Base-by-base conservation (phyloP, 2,113 vertebrate genomes). In the Calyptomena viridis region DNA sequence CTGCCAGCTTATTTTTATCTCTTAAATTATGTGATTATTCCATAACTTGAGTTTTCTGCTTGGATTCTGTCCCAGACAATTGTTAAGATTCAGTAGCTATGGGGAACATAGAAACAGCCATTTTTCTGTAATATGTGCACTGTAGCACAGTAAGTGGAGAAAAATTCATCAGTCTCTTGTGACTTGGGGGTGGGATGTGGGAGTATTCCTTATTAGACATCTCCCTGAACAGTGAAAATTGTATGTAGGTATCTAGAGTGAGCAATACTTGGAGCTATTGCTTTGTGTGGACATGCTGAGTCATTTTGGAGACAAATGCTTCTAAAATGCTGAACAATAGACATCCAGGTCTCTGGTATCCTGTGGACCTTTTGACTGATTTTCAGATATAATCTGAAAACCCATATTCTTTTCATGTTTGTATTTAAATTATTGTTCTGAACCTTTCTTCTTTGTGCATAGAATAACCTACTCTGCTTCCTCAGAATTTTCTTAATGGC, bases 1-100 rank as follows among this genome's bases (percentile, higher is more conserved):
- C 69, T 91, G 62, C 7, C 37, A 62, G 49, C 59, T 84, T 95
- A 95, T 95, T 95, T 94, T 96, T 95, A 55, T 92, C 86, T 77
- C 60, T 74, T 84, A 93, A 93, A 93, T 94, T 93, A 96, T 71
- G 66, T 87, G 93, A 94, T 95, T 94, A 95, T 95, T 96, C 91
- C 73, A 84, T 93, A 90, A 87, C 83, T 93, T 92, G 83, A 90
- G 25, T 92, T 93, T 96, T 95, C 62, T 96, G 90, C 90, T 96
- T 94, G 95, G 95, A 93, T 89, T 86, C 64, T 88, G 35, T 95
- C 90, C 85, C 87, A 81, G 88, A 78, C 80, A 49, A 90, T 93
- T 92, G 86, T 87, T 84, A 95, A 92, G 37, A 88, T 94, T 90
- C 86, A 58, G 88, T 80, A 94, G 60, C 83, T 93, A 76, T 84